Percentiles rank a stretch among this genome's conserved stretches.
These are phyloP conservation scores for Condylostylus longicornis DNA, from an alignment of 1,140 invertebrate species.

Conservation along the genomic window DNA sequence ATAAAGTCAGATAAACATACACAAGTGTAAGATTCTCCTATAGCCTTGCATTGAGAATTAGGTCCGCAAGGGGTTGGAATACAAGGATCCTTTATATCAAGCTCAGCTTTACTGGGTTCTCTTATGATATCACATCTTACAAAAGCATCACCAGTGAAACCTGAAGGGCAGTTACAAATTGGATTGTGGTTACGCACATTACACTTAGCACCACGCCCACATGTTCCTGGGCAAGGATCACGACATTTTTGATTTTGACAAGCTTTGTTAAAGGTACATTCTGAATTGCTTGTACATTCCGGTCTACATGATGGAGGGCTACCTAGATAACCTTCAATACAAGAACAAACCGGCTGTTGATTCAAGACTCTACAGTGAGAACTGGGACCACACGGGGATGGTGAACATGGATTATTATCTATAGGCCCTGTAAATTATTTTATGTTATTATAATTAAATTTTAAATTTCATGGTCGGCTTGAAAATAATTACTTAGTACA, in stretches of 20 bases:
- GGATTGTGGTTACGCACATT: constrained; percentile 74
- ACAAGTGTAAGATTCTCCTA: constrained; percentile 43
- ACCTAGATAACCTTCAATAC: constrained; percentile 57
- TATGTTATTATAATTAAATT: constrained; percentile 46
- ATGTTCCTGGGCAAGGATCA: constrained; percentile 68
- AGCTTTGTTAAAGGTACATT: constrained; percentile 61
- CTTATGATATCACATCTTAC: constrained; percentile 45
- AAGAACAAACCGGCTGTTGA: constrained; percentile 63
- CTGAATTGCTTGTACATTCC: constrained; percentile 67
- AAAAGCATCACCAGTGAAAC: constrained; percentile 72
- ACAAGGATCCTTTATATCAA: constrained; percentile 46
- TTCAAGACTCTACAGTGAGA: constrained; percentile 54
- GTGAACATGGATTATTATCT: constrained; percentile 52
- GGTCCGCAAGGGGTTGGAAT: constrained; percentile 52
- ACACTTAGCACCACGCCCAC: constrained; percentile 65
- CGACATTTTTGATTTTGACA: constrained; percentile 73
- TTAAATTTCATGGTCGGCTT: constrained; percentile 68
- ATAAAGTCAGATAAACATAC: constrained; percentile 51
- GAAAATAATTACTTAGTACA: constrained; percentile 57
- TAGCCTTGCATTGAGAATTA: constrained; percentile 46
- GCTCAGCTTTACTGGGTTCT: constrained; percentile 33
- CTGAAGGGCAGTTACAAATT: constrained; percentile 61
- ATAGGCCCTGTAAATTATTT: constrained; percentile 29
- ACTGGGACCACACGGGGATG: constrained; percentile 51
- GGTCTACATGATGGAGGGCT: constrained; percentile 61